Conservation (phyloP, 2,888 invertebrate species). For the Ernsta delagoae region DNA sequence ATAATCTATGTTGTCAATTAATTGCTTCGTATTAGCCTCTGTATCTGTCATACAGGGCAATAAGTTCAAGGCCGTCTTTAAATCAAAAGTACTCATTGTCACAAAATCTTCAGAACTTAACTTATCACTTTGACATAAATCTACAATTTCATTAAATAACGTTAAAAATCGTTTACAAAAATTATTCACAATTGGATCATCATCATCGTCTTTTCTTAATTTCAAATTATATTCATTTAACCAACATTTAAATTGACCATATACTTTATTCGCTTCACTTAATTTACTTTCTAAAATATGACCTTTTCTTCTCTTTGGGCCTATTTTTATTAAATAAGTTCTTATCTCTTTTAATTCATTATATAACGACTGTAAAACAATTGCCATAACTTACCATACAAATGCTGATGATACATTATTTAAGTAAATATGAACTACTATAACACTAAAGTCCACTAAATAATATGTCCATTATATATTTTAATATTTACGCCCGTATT, state of each 20-base stretch:
- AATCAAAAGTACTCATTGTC: constrained; percentile 30
- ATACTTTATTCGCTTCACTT: background rate
- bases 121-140: background rate
- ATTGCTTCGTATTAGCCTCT: constrained; percentile 35
- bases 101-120: background rate
- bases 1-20: no score
- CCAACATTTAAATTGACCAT: background rate
- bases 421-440: background rate
- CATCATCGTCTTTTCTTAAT: background rate
- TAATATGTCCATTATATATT: constrained; percentile 1
- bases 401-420: constrained; percentile 1
- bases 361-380: constrained; percentile 1
- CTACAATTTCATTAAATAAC: constrained; percentile 1
- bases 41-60: constrained; percentile 37
- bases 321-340: background rate
- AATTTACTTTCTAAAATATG: background rate
- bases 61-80: constrained; percentile 38
- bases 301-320: background rate
- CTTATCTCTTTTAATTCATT: background rate
- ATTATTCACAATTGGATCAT: constrained; percentile 1
- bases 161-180: background rate
- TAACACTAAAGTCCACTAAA: background rate
- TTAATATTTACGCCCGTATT: constrained; percentile 1
- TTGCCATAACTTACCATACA: constrained; percentile 1
- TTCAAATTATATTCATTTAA: constrained; percentile 1